These are phyloP conservation scores for Batillaria attramentaria DNA, from an alignment of 1,140 invertebrate species.

Conservation along the genomic window DNA sequence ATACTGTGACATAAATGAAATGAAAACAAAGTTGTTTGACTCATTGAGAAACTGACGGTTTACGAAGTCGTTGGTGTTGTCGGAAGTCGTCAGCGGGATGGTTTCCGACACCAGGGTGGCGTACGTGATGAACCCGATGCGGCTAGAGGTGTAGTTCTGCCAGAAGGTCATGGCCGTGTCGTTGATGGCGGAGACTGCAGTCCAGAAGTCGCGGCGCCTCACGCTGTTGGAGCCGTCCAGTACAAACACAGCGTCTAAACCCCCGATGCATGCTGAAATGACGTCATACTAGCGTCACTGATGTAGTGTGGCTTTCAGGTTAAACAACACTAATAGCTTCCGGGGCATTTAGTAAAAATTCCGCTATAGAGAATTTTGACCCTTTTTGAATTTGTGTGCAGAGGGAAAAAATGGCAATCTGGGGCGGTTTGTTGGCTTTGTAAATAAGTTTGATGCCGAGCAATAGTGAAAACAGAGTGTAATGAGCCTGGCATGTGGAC, in stretches of 20 bases:
- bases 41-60: not conserved
- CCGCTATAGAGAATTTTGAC: no score
- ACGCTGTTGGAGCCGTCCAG: not conserved
- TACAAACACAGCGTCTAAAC: not conserved
- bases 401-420: no score
- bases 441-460: no score
- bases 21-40: not conserved
- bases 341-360: no score
- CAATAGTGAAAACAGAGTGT: no score
- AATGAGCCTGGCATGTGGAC: no score
- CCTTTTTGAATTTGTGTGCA: no score
- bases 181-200: not conserved
- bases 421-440: no score
- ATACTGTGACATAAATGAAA: not conserved
- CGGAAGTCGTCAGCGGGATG: not conserved
- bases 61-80: not conserved
- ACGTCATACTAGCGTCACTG: no score
- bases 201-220: not conserved
- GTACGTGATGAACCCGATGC: not conserved
- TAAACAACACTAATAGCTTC: no score
- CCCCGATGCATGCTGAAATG: not conserved
- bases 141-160: not conserved
- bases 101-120: not conserved
- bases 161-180: not conserved
- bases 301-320: no score